Evolutionary conservation across 2,888 invertebrate genomes (phyloP).

Genomic region (Agrochola macilenta): DNA sequence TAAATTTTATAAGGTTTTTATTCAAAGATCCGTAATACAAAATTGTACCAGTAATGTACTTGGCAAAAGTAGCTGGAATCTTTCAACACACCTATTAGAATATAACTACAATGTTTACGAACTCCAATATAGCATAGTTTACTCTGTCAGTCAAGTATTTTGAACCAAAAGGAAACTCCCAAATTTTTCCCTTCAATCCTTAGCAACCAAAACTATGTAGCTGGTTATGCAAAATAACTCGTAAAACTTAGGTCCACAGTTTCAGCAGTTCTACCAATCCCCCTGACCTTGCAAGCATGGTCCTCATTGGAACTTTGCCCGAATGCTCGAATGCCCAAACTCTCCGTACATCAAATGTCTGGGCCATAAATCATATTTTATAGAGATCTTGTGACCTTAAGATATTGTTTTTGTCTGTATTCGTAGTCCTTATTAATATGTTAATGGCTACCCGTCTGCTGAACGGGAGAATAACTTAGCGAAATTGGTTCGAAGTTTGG

Average conservation of each 20-base stretch:
- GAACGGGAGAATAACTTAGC: slow-evolving; percentile 46
- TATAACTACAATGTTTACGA: not conserved
- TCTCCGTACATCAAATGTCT: slow-evolving; percentile 38
- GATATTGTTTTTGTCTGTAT: slow-evolving; percentile 60
- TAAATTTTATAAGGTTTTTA: not conserved
- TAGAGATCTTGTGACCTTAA: slow-evolving; percentile 53
- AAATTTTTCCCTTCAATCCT: not conserved
- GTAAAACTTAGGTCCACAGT: slow-evolving; percentile 27
- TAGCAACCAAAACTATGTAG: not conserved
- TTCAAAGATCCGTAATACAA: not conserved
- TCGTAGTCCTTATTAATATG: slow-evolving; percentile 58
- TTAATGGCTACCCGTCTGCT: slow-evolving; percentile 50
- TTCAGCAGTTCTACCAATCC: not conserved
- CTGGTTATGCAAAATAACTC: slow-evolving; percentile 1
- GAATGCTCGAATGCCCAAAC: slow-evolving; percentile 61
- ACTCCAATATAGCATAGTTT: not conserved
- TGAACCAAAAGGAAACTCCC: not conserved
- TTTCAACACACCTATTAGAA: not conserved
- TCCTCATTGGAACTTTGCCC: slow-evolving; percentile 62
- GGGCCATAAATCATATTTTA: slow-evolving; percentile 58
- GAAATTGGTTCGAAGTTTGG: slow-evolving; percentile 55
- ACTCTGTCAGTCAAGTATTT: not conserved
- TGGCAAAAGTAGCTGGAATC: not conserved
- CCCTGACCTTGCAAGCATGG: slow-evolving; percentile 49
- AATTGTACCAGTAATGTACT: not conserved